Evolutionary conservation across 1,140 invertebrate species (phyloP).

Genomic region (Sitophilus oryzae): DNA sequence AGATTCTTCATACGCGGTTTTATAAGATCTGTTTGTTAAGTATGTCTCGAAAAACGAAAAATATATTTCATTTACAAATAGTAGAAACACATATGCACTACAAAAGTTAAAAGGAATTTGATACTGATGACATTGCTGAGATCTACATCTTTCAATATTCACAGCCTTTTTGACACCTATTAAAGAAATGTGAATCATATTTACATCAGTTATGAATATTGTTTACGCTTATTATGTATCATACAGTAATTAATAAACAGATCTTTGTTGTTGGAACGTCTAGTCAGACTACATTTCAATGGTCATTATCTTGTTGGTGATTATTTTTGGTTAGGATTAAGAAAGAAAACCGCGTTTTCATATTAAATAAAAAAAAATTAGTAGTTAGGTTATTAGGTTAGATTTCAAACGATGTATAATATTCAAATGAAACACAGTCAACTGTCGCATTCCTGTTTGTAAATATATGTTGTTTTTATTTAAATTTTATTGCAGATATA

Average conservation of each 20-base stretch:
- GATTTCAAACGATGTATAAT: constrained; percentile 3
- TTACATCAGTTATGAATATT: too few relatives aligned
- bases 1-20: constrained; percentile 10
- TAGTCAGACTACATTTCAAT: constrained; percentile 8
- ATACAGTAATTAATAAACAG: too few relatives aligned
- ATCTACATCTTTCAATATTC: too few relatives aligned
- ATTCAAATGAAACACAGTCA: background rate
- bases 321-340: constrained; percentile 5
- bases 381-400: background rate
- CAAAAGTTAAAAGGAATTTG: too few relatives aligned
- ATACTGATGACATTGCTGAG: too few relatives aligned
- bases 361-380: constrained; percentile 1
- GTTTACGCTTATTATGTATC: too few relatives aligned
- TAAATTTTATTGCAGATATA: constrained; percentile 4
- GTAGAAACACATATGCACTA: background rate
- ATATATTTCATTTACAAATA: background rate
- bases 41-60: background rate
- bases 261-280: constrained; percentile 8
- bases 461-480: constrained; percentile 7
- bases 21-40: constrained; percentile 1
- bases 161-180: too few relatives aligned
- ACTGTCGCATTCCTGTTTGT: constrained; percentile 12
- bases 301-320: background rate
- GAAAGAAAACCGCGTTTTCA: background rate
- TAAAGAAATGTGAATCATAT: too few relatives aligned